Percentiles rank a stretch among this genome's conserved stretches.
These are phyloP conservation scores for Phrixothrix hirtus DNA, from an alignment of 2,888 invertebrate species.

Conservation along the genomic window DNA sequence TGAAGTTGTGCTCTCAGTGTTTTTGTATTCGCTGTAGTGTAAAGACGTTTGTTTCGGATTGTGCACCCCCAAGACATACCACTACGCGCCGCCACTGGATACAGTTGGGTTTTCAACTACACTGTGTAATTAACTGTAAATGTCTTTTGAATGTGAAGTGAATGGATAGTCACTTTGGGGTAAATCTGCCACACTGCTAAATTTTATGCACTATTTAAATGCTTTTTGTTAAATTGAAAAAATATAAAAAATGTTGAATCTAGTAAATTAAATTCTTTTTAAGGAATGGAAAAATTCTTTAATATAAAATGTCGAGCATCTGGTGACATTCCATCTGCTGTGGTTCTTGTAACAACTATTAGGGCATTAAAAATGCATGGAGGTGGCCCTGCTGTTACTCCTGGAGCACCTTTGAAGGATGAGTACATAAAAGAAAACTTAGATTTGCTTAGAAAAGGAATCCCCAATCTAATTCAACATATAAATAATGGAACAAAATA, in stretches of 20 bases:
- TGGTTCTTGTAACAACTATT: slow-evolving; percentile 90
- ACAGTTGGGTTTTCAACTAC: too few species aligned
- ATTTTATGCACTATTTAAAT: too few species aligned
- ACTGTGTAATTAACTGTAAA: too few species aligned
- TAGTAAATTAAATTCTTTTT: slow-evolving; percentile 4
- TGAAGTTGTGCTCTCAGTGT: too few species aligned
- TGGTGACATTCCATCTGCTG: slow-evolving; percentile 81
- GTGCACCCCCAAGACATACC: too few species aligned
- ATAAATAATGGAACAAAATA: slow-evolving; percentile 89
- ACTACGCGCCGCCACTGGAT: too few species aligned
- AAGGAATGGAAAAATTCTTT: slow-evolving; percentile 96
- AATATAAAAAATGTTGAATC: not conserved
- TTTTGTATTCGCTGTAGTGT: too few species aligned
- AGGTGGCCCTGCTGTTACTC: slow-evolving; percentile 87
- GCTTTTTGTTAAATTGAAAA: too few species aligned
- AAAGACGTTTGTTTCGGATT: too few species aligned
- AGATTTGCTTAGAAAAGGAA: slow-evolving; percentile 80
- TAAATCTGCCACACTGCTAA: too few species aligned
- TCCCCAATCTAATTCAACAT: slow-evolving; percentile 90
- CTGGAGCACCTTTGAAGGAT: slow-evolving; percentile 80
- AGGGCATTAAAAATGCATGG: slow-evolving; percentile 99
- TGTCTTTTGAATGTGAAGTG: too few species aligned
- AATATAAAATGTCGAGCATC: slow-evolving; percentile 94
- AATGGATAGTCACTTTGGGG: too few species aligned
- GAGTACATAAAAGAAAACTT: slow-evolving; percentile 89